A percentile compares a stretch with the other conserved stretches of the same genome.
phyloP scores from a whole-genome alignment of 2,797 vertebrate genomes.

The Dicrostonyx torquatus region DNA sequence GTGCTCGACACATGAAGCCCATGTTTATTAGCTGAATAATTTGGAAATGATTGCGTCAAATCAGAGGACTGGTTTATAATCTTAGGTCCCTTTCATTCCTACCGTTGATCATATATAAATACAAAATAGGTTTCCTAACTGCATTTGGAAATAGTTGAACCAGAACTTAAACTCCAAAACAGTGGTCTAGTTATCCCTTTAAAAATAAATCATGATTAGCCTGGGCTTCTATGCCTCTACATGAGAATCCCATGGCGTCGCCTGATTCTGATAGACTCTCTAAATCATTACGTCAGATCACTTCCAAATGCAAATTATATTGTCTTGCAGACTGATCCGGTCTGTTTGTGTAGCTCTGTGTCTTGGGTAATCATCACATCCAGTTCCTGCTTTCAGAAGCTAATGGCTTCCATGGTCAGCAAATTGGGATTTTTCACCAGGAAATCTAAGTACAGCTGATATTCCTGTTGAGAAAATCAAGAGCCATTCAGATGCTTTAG shows the following conservation, averaged over 20 bases:
- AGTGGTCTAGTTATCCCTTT: neutral
- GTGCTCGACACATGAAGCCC: neutral
- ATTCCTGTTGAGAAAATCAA: slow-evolving; percentile 17
- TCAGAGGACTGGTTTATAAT: neutral
- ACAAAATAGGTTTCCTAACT: neutral
- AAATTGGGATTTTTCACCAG: slow-evolving; percentile 10
- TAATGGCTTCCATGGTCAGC: neutral
- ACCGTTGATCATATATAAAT: neutral
- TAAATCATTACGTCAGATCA: slow-evolving; percentile 10
- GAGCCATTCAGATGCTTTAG: neutral
- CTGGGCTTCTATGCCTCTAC: neutral
- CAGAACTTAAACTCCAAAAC: neutral
- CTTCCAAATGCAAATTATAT: slow-evolving; percentile 39
- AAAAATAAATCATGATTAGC: neutral
- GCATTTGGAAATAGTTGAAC: neutral
- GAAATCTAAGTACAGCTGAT: neutral
- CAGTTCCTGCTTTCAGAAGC: slow-evolving; percentile 1
- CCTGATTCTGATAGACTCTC: slow-evolving; percentile 41
- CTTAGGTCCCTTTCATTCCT: neutral
- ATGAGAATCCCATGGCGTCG: neutral
- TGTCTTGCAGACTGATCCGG: neutral
- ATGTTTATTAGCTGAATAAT: neutral
- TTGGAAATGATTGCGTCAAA: slow-evolving; percentile 19
- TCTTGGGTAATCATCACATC: slow-evolving; percentile 14
- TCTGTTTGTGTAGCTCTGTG: neutral